Percentiles rank a stretch among this genome's conserved stretches.
These are phyloP conservation scores for Physella acuta DNA, from an alignment of 1,140 invertebrate genomes.

Conservation along the genomic window DNA sequence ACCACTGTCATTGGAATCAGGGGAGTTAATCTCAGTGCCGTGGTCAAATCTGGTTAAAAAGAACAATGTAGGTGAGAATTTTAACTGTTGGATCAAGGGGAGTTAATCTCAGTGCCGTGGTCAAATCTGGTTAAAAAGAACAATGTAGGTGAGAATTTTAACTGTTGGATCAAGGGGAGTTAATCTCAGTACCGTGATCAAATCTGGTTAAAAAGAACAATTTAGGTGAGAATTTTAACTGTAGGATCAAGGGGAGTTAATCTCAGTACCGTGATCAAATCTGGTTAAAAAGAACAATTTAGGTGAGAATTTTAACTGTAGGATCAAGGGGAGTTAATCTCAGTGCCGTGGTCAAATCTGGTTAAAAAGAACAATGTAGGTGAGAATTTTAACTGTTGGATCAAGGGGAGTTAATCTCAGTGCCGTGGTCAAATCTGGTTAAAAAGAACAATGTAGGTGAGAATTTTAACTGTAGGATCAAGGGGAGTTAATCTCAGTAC, in stretches of 20 bases:
- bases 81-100: constrained; percentile 58
- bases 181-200: constrained; percentile 41
- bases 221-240: too few species aligned
- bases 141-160: too few species aligned
- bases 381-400: too few species aligned
- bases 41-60: constrained; percentile 31
- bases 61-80: too few species aligned
- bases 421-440: constrained; percentile 31
- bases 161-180: constrained; percentile 58
- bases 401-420: constrained; percentile 56
- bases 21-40: constrained; percentile 53
- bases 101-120: constrained; percentile 49
- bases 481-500: constrained; percentile 54
- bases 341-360: constrained; percentile 34
- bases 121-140: constrained; percentile 30
- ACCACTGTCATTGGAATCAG: constrained; percentile 58
- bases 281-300: constrained; percentile 28
- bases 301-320: too few species aligned
- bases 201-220: constrained; percentile 30
- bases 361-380: constrained; percentile 13
- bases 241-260: constrained; percentile 59
- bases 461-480: too few species aligned
- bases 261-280: constrained; percentile 35
- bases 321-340: constrained; percentile 58
- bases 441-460: too few species aligned